A percentile compares a stretch with the other conserved stretches of the same genome.
Evolutionary conservation across 2,888 invertebrate species (phyloP).

Genomic region (Dicyrtomina minuta): DNA sequence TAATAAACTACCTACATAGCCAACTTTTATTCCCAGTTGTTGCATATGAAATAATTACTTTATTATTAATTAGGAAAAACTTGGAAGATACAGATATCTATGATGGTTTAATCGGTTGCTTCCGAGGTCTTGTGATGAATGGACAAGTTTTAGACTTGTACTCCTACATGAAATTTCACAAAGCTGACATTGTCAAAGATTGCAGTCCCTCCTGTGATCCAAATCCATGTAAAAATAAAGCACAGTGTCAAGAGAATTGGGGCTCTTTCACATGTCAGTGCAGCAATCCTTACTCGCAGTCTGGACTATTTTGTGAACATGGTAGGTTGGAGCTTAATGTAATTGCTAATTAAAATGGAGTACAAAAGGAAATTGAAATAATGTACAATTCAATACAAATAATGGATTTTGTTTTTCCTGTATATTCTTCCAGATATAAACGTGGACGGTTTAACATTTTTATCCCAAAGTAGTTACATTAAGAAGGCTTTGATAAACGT

Average conservation of each 20-base stretch:
- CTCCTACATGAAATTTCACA: constrained; percentile 87
- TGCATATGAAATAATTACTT: constrained; percentile 15
- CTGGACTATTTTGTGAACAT: constrained; percentile 84
- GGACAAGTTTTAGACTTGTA: constrained; percentile 87
- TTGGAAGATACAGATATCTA: constrained; percentile 63
- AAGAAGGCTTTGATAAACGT: constrained; percentile 76
- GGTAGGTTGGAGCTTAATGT: constrained; percentile 66
- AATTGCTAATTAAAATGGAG: constrained; percentile 50
- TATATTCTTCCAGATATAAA: constrained; percentile 84
- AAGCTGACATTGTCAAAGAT: constrained; percentile 87
- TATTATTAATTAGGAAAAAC: constrained; percentile 15
- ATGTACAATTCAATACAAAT: neutral
- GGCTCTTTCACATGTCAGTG: constrained; percentile 80
- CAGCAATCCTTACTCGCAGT: constrained; percentile 88
- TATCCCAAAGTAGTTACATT: constrained; percentile 74
- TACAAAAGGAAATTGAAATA: too few species aligned
- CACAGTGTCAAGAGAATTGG: constrained; percentile 65
- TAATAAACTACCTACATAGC: too few species aligned
- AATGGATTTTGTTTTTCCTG: constrained; percentile 35
- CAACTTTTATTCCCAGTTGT: too few species aligned
- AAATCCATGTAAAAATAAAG: constrained; percentile 89
- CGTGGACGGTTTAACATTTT: constrained; percentile 82
- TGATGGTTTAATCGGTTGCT: constrained; percentile 90
- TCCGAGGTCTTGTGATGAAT: constrained; percentile 87
- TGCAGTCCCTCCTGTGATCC: constrained; percentile 93